A percentile compares a stretch with the other conserved stretches of the same genome.
Evolutionary conservation across 1,140 invertebrate genomes (phyloP).

Genomic region (Dryas iulia): DNA sequence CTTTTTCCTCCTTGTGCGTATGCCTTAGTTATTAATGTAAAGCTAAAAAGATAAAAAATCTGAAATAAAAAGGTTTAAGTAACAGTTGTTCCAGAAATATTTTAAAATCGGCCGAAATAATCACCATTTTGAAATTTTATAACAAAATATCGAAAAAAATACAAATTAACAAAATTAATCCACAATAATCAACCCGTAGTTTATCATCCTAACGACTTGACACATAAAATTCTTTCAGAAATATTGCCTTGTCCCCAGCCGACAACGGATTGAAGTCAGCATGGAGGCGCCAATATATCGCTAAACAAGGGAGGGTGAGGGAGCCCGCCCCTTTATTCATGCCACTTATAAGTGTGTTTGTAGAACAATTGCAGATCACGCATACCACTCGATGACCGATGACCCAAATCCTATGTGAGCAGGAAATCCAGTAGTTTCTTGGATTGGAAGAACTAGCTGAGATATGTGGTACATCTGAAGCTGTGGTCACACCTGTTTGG

Average conservation of each 20-base stretch:
- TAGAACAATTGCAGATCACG: constrained; percentile 23
- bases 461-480: constrained; percentile 1
- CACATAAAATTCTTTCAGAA: constrained; percentile 15
- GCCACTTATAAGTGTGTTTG: constrained; percentile 25
- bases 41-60: no score
- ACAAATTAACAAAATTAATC: background rate
- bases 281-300: constrained; percentile 28
- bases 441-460: background rate
- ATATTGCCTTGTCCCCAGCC: constrained; percentile 18
- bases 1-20: background rate
- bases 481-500: constrained; percentile 39
- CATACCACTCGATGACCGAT: constrained; percentile 12
- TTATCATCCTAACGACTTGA: constrained; percentile 10
- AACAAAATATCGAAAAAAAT: background rate
- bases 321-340: constrained; percentile 17
- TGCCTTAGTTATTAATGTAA: background rate
- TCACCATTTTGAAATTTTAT: no score
- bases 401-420: constrained; percentile 10
- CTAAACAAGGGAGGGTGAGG: constrained; percentile 19
- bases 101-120: no score
- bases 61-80: no score
- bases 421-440: background rate
- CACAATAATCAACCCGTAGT: constrained; percentile 2
- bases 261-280: constrained; percentile 19
- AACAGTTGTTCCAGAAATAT: no score